phyloP scores from a whole-genome alignment of 2,797 vertebrate genomes.

The Parambassis ranga region DNA sequence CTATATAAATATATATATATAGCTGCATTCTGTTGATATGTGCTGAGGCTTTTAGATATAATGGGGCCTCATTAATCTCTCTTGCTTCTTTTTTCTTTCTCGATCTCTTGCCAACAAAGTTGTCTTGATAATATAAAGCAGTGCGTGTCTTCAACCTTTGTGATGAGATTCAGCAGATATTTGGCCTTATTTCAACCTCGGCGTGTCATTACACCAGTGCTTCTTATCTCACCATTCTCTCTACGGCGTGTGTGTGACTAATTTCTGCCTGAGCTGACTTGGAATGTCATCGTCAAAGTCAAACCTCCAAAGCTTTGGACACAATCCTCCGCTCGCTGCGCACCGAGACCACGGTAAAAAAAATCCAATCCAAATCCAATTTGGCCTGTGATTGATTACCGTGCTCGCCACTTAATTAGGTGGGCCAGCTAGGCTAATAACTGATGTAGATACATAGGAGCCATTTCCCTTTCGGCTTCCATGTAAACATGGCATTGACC shows the following conservation, averaged over 20 bases:
- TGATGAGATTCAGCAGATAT: conserved; percentile 9
- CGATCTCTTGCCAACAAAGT: not conserved
- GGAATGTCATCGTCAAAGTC: conserved; percentile 71
- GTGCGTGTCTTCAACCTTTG: not conserved
- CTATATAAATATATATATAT: too few species aligned
- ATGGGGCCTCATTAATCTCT: conserved; percentile 16
- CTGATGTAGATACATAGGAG: conserved; percentile 68
- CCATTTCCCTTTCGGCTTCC: conserved; percentile 57
- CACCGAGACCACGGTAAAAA: conserved; percentile 47
- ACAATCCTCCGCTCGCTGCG: conserved; percentile 42
- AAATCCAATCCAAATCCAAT: conserved; percentile 74
- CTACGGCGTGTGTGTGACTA: conserved; percentile 26
- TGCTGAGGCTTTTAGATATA: conserved; percentile 5
- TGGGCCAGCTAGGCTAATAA: conserved; percentile 68
- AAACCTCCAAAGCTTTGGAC: conserved; percentile 47
- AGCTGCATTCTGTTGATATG: conserved; percentile 19
- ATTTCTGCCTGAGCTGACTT: conserved; percentile 51
- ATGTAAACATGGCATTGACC: conserved; percentile 50
- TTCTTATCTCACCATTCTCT: conserved; percentile 27
- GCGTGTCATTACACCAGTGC: conserved; percentile 34
- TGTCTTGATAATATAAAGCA: not conserved
- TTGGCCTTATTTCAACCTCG: not conserved
- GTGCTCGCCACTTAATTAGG: conserved; percentile 64
- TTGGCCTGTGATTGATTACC: conserved; percentile 75
- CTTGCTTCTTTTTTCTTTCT: not conserved